Conservation (phyloP, 2,888 invertebrate species). For the Athripsodes cinereus region DNA sequence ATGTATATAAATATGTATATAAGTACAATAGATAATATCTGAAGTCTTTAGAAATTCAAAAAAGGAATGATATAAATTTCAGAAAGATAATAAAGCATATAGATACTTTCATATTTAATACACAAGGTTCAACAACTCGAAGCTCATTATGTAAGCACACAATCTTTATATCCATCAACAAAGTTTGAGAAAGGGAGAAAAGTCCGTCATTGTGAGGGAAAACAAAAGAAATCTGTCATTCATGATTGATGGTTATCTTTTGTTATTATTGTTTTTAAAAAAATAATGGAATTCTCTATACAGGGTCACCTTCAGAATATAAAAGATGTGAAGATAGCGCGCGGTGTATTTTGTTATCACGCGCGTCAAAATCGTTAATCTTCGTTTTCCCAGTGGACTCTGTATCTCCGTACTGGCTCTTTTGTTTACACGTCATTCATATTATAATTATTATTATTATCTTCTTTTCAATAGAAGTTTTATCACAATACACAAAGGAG, state of each 20-base stretch:
- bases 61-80: no score
- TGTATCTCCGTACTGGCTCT: neutral
- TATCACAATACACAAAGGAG: no score
- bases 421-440: neutral
- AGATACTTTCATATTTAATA: no score
- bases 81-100: no score
- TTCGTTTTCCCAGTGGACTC: neutral
- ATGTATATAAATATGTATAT: no score
- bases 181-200: no score
- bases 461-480: no score
- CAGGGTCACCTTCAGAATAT: neutral
- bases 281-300: slow-evolving; percentile 1
- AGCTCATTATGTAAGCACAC: no score
- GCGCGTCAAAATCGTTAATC: slow-evolving; percentile 1
- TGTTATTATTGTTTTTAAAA: slow-evolving; percentile 8
- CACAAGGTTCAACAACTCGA: no score
- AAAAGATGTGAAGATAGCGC: neutral
- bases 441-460: neutral
- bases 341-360: neutral
- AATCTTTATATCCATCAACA: no score
- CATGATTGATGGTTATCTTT: slow-evolving; percentile 10
- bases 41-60: no score
- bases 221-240: neutral
- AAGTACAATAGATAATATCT: no score
- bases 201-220: neutral